Percentiles rank a stretch among this genome's conserved stretches.
phyloP scores from a whole-genome alignment of 37 sponge, comb jelly and placozoan genomes.

The Halisarca cf. caerulea region DNA sequence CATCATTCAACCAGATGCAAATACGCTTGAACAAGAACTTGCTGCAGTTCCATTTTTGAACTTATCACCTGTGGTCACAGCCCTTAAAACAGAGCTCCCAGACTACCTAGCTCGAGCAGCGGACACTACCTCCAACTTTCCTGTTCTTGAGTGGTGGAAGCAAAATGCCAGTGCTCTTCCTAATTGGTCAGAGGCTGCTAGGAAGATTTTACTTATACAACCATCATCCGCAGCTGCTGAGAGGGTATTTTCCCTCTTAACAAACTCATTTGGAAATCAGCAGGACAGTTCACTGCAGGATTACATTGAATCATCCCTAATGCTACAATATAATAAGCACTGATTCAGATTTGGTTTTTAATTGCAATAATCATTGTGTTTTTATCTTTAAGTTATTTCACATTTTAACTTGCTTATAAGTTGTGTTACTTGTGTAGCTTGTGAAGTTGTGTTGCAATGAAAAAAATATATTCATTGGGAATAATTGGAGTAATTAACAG shows the following conservation, averaged over 20 bases:
- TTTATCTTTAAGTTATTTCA: no score
- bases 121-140: not conserved
- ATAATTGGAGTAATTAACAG: not conserved
- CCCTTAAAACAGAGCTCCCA: not conserved
- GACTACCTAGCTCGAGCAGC: conserved; percentile 2
- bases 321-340: conserved; percentile 33
- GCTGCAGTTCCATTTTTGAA: not conserved
- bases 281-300: conserved; percentile 25
- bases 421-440: no score
- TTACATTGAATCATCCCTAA: conserved; percentile 34
- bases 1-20: not conserved
- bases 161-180: not conserved
- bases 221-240: no score
- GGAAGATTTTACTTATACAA: no score
- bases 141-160: not conserved
- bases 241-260: not conserved
- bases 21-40: not conserved
- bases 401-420: no score
- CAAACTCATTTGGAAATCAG: not conserved
- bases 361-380: no score
- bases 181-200: no score
- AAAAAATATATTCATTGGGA: not conserved
- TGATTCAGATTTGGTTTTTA: no score
- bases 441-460: not conserved
- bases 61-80: not conserved